Base-by-base conservation (phyloP, 2,797 vertebrate genomes). In the Mionectes olivaceus region DNA sequence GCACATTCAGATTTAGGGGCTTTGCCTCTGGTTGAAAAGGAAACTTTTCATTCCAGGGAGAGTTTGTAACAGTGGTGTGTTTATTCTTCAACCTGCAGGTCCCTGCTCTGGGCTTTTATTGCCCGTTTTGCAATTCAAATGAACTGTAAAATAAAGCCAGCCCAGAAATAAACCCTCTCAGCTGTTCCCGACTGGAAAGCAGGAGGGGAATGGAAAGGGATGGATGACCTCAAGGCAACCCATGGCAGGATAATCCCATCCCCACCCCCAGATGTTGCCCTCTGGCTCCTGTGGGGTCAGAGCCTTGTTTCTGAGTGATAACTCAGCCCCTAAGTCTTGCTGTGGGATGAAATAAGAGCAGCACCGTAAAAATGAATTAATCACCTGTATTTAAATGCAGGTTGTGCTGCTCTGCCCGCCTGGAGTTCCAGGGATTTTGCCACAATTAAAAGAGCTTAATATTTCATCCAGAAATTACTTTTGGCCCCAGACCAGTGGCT, bases 71-170 rank as follows among this genome's bases (percentile, higher is more conserved):
- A 23, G 15, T 17, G 33, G 33, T 5, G 61, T 64, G 41, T 46
- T 83, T 60, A 56, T 47, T 60, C n/a, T 49, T 16, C 74, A 75
- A 61, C 83, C 55, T 69, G 19, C 28, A 13, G 15, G 39, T 78
- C 69, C 57, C 27, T 1, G 2, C 9, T 41, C 57, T 44, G 57
- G 43, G 84, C n/a, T 83, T 60, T 61, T 25, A 11, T n/a, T 65
- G 7, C 30, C 32, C 24, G 3, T 61, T 90, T 94, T 88, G 84
- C 90, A 84, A 74, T 94, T 83, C 30, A 83, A 93, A 91, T 93
- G 69, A 71, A 77, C 13, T 7, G 35, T 33, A 43, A 68, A 39
- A 32, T 56, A 57, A 87, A 94, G 39, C 41, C 82, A 61, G 52
- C 61, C 47, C 43, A 10, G 73, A 74, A 71, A 65, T 61, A 39